Conservation (phyloP, 2,888 invertebrate species). For the Philereme transversata region DNA sequence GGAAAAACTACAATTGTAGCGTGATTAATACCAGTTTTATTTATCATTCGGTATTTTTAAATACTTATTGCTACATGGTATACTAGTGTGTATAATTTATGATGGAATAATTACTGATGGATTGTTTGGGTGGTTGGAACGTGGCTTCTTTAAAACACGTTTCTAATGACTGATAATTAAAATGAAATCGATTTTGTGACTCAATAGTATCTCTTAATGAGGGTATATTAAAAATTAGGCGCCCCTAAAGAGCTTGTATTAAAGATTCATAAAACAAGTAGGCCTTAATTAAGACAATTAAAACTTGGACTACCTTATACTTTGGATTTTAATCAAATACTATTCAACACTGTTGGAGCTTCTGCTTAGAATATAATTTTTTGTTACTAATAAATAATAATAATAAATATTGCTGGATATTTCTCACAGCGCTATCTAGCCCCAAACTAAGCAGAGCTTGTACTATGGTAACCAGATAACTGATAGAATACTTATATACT, state of each 20-base stretch:
- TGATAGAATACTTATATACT: too few relatives aligned
- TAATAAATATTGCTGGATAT: too few relatives aligned
- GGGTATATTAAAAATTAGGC: constrained; percentile 23
- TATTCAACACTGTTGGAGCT: constrained; percentile 11
- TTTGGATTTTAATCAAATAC: constrained; percentile 14
- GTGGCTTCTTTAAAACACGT: background rate
- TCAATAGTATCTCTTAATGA: constrained; percentile 15
- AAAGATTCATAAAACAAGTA: constrained; percentile 29
- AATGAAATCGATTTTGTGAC: constrained; percentile 15
- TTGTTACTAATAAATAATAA: too few relatives aligned
- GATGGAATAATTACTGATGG: constrained; percentile 12
- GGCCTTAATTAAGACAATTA: constrained; percentile 28
- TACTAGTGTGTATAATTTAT: constrained; percentile 1
- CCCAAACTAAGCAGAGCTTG: too few relatives aligned
- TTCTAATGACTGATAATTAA: constrained; percentile 10
- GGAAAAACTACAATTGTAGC: constrained; percentile 41
- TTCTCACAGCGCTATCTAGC: too few relatives aligned
- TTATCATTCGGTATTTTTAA: constrained; percentile 31
- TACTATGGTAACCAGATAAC: too few relatives aligned
- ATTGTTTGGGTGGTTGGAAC: constrained; percentile 3
- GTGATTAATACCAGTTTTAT: constrained; percentile 32
- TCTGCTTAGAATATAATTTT: constrained; percentile 1
- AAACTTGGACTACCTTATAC: constrained; percentile 25
- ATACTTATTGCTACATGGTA: constrained; percentile 22
- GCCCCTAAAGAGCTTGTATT: constrained; percentile 24